phyloP scores from a whole-genome alignment of 2,888 invertebrate species.

The Sarcophaga variegata region DNA sequence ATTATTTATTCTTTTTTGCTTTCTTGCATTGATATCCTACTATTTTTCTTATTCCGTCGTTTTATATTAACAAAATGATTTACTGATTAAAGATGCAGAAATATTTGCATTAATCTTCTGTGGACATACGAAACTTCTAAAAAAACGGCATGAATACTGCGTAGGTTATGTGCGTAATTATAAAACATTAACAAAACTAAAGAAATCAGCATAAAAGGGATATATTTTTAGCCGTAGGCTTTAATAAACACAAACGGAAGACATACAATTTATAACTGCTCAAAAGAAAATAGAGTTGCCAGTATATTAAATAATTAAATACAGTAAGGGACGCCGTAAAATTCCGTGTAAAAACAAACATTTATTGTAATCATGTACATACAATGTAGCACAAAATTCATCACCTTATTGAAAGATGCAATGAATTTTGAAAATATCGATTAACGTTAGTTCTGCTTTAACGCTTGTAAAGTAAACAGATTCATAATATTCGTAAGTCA shows the following conservation, averaged over 20 bases:
- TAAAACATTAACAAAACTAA: slow-evolving; percentile 21
- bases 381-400: too few species aligned
- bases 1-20: too few species aligned
- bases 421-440: neutral
- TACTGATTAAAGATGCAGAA: slow-evolving; percentile 62
- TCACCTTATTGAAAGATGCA: too few species aligned
- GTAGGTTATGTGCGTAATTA: neutral
- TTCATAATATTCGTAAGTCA: too few species aligned
- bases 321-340: too few species aligned
- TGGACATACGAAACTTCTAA: neutral
- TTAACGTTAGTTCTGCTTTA: neutral
- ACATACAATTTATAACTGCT: slow-evolving; percentile 29
- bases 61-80: slow-evolving; percentile 45
- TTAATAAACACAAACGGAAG: slow-evolving; percentile 53
- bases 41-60: neutral
- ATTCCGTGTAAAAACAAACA: too few species aligned
- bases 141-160: neutral
- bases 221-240: slow-evolving; percentile 46
- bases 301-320: neutral
- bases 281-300: slow-evolving; percentile 12
- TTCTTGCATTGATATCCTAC: too few species aligned
- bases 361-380: too few species aligned
- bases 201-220: slow-evolving; percentile 57
- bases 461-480: too few species aligned
- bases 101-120: slow-evolving; percentile 61